Evolutionary conservation across 2,888 invertebrate genomes (phyloP), one percentile per base, ranked within the genome.

Genomic region (Eugnorisma glareosa): DNA sequence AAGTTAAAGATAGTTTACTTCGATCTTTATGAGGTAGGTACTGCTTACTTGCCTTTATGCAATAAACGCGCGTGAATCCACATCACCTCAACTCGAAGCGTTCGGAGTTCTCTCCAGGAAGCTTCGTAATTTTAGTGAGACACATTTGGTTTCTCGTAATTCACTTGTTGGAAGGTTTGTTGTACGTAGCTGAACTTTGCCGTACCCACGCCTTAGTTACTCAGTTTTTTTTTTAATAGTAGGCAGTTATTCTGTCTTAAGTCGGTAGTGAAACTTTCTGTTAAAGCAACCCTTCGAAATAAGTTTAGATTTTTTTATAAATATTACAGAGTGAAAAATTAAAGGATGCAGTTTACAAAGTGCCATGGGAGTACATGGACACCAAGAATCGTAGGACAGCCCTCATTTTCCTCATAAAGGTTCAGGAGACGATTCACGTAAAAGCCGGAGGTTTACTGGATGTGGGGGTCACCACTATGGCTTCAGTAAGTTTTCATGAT

Each of bases 291-390:
- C 11, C 37, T 24, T 24, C 24, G 37, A 28, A 21, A 48, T 28
- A 28, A 6, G 35, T 35, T 4, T 35, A 4, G 2, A 4, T 59
- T 35, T 8, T 37, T 24, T 24, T 64, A 40, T 40, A 4, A 18
- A 40, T 64, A 59, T 73, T 67, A 5, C 67, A 83, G 83, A 85
- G 83, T 48, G 82, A 85, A 68, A 85, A 82, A 54, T 85, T 54
- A 59, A 90, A 66, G 81, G 87, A 85, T 11, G 81, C 86, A 8
- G 85, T 83, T 2, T 85, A 85, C 64, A 73, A 69, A 28, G 10
- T 91, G n/a, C 91, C 90, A 0, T 90, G 90, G 91, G 89, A 91
- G 75, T 86, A 84, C 54, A 91, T 90, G 90, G 87, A 90, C 24
- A 79, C 70, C 1, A 67, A 79, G 21, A 85, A 89, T 54, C 83